phyloP scores from a whole-genome alignment of 1,140 invertebrate genomes.

The Leptinotarsa defecta region DNA sequence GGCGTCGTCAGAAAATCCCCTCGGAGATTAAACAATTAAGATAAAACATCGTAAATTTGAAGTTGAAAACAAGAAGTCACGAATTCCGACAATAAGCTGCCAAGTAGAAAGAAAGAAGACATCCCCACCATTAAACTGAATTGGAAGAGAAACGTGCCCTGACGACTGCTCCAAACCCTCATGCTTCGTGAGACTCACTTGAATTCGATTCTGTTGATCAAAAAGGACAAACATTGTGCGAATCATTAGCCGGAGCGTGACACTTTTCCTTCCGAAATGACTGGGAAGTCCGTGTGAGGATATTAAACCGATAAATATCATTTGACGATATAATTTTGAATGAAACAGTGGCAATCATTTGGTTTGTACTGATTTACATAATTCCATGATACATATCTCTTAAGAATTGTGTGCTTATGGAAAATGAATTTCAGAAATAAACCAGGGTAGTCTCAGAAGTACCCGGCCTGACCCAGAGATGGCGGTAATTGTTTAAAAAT shows the following conservation, averaged over 20 bases:
- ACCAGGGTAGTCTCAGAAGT: too few relatives aligned
- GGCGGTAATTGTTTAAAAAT: too few relatives aligned
- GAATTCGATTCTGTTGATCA: slow-evolving; percentile 21
- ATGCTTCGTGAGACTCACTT: slow-evolving; percentile 26
- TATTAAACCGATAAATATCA: too few relatives aligned
- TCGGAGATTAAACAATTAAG: slow-evolving; percentile 29
- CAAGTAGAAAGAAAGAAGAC: slow-evolving; percentile 23
- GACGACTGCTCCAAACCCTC: slow-evolving; percentile 15
- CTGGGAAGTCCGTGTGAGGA: too few relatives aligned
- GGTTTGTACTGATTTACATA: too few relatives aligned
- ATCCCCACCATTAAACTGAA: slow-evolving; percentile 21
- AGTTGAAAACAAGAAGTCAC: slow-evolving; percentile 29
- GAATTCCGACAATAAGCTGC: slow-evolving; percentile 31
- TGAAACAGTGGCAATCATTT: too few relatives aligned
- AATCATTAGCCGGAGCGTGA: not conserved
- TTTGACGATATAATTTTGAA: too few relatives aligned
- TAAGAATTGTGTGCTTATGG: too few relatives aligned
- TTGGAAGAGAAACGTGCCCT: slow-evolving; percentile 23
- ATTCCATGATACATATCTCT: not conserved
- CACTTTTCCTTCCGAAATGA: too few relatives aligned
- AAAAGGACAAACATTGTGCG: slow-evolving; percentile 24
- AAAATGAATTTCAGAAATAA: too few relatives aligned
- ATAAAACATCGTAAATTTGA: slow-evolving; percentile 32
- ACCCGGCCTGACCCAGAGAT: too few relatives aligned
- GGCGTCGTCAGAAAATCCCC: slow-evolving; percentile 16